A percentile compares a stretch with the other conserved stretches of the same genome.
Conservation (phyloP, 2,888 invertebrate species). For the Limenitis camilla region DNA sequence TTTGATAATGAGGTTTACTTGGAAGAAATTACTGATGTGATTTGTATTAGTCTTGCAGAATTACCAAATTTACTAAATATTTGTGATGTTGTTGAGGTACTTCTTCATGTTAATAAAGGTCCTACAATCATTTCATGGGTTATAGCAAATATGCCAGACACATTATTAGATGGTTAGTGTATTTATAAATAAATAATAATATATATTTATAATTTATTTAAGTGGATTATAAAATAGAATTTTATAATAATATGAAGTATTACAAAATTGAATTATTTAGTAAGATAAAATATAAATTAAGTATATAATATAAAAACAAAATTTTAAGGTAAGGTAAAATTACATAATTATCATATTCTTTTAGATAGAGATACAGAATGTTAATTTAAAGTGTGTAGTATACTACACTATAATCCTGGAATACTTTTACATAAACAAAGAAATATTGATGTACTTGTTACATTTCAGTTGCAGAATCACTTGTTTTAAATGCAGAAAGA, state of each 20-base stretch:
- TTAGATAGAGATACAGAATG: neutral
- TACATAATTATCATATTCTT: no score
- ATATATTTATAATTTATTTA: neutral
- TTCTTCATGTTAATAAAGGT: conserved; percentile 92
- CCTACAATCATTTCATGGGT: conserved; percentile 91
- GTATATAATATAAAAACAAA: no score
- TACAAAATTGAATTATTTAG: no score
- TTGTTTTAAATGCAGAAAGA: conserved; percentile 90
- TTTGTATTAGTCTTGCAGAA: conserved; percentile 95
- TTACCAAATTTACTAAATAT: conserved; percentile 90
- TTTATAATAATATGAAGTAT: neutral
- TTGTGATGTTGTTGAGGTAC: conserved; percentile 87
- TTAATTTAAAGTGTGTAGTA: neutral
- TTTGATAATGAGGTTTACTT: conserved; percentile 96
- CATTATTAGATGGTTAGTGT: conserved; percentile 85
- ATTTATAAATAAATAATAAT: conserved; percentile 1
- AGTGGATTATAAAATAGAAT: no score
- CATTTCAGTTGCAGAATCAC: conserved; percentile 82
- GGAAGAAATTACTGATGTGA: conserved; percentile 95
- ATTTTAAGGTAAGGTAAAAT: no score
- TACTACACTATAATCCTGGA: no score
- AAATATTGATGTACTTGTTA: neutral
- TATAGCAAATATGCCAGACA: conserved; percentile 95
- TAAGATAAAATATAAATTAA: no score
- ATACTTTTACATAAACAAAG: no score